Conservation (phyloP, 1,140 invertebrate species). For the Metopolophium dirhodum region DNA sequence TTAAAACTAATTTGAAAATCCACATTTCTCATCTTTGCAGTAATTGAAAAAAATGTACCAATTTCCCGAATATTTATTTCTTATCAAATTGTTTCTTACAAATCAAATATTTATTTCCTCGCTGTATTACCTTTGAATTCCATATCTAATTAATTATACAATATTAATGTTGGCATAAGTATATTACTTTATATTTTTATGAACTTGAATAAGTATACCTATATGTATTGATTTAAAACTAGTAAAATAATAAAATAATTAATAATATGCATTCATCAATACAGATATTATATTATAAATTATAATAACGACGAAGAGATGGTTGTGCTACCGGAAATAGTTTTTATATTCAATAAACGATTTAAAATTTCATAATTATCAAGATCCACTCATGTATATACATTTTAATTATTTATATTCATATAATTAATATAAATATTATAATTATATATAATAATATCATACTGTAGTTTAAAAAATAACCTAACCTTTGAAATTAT, state of each 20-base stretch:
- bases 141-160: too few species aligned
- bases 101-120: neutral
- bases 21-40: too few species aligned
- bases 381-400: neutral
- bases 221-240: neutral
- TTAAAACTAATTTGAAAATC: too few species aligned
- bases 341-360: neutral
- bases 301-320: neutral
- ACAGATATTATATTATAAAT: too few species aligned
- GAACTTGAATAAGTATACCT: neutral
- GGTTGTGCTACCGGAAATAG: neutral
- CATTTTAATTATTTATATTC: neutral
- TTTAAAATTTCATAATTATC: neutral
- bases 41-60: neutral
- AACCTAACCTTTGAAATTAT: conserved; percentile 1
- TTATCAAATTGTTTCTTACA: neutral
- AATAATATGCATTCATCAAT: neutral
- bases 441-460: too few species aligned
- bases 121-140: neutral
- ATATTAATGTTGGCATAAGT: neutral
- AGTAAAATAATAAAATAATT: neutral
- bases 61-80: neutral
- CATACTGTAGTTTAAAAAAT: neutral
- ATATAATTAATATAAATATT: neutral
- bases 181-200: neutral